Percentiles rank a stretch among this genome's conserved stretches.
Evolutionary conservation across 2,797 vertebrate species (phyloP).

Genomic region (Apogon talboti): DNA sequence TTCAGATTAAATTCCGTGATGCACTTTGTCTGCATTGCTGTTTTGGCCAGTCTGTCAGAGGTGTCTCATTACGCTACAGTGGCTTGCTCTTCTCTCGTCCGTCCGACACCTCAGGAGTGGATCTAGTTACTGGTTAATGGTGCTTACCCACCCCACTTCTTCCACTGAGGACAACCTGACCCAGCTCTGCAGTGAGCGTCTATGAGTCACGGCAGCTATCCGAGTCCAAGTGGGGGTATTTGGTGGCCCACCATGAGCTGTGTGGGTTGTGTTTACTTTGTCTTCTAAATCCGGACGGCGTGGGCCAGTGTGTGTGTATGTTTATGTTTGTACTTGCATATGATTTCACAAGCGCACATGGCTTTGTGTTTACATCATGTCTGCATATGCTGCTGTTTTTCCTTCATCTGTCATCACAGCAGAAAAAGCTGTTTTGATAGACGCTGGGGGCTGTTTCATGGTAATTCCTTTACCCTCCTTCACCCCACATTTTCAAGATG

Average conservation of each 20-base stretch:
- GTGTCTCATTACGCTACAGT: constrained; percentile 72
- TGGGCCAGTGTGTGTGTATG: background rate
- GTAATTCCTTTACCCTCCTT: constrained; percentile 14
- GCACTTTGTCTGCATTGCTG: background rate
- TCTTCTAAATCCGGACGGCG: background rate
- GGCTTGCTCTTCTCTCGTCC: constrained; percentile 47
- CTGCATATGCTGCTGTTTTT: constrained; percentile 30
- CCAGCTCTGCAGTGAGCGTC: constrained; percentile 34
- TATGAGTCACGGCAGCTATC: constrained; percentile 35
- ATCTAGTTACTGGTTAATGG: constrained; percentile 70
- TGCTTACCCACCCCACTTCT: constrained; percentile 39
- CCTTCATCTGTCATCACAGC: constrained; percentile 30
- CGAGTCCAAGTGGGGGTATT: background rate
- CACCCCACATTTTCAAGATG: constrained; percentile 34
- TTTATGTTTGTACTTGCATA: background rate
- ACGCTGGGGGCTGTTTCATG: constrained; percentile 9
- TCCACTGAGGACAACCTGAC: constrained; percentile 65
- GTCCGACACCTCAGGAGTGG: constrained; percentile 55
- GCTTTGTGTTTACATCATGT: constrained; percentile 5
- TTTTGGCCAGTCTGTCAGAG: constrained; percentile 44
- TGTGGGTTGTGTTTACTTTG: background rate
- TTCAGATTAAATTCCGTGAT: constrained; percentile 9
- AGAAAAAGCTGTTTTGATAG: background rate
- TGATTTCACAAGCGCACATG: background rate
- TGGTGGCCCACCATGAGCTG: constrained; percentile 3